Evolutionary conservation across 2,888 invertebrate genomes (phyloP).

Genomic region (Rhingia rostrata): DNA sequence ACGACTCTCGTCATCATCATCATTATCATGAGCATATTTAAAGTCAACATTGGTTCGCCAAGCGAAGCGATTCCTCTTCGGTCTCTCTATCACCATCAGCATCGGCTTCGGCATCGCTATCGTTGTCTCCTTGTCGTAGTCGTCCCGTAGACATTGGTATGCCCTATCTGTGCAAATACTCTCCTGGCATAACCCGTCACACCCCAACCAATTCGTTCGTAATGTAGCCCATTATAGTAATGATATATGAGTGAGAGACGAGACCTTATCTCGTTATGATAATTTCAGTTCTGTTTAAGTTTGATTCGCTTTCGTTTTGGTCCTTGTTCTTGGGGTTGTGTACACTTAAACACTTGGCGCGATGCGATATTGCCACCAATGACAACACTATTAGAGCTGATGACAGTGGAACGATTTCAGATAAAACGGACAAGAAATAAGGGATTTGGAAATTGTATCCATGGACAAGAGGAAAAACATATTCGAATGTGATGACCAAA

Average conservation of each 20-base stretch:
- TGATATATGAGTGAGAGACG: constrained; percentile 67
- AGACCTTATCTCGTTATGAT: constrained; percentile 73
- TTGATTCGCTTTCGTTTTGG: constrained; percentile 54
- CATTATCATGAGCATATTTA: constrained; percentile 70
- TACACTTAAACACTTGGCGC: constrained; percentile 18
- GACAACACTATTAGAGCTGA: constrained; percentile 5
- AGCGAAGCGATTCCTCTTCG: constrained; percentile 25
- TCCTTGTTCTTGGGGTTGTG: constrained; percentile 54
- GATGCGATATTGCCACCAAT: constrained; percentile 13
- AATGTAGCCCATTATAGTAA: constrained; percentile 55
- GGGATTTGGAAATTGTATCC: too few relatives aligned
- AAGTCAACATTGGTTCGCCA: constrained; percentile 69
- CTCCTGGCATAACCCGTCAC: neutral
- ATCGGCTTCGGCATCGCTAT: neutral
- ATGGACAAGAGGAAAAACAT: too few relatives aligned
- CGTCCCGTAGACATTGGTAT: neutral
- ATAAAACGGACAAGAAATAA: too few relatives aligned
- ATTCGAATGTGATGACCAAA: too few relatives aligned
- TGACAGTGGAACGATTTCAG: neutral
- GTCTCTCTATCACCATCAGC: constrained; percentile 3
- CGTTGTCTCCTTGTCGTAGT: neutral
- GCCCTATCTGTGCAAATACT: constrained; percentile 48
- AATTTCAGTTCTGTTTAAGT: constrained; percentile 68
- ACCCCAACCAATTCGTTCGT: constrained; percentile 22
- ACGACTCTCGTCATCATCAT: constrained; percentile 62